These are phyloP conservation scores for Drosophila varians DNA, from an alignment of 1,140 invertebrate species.

Conservation along the genomic window DNA sequence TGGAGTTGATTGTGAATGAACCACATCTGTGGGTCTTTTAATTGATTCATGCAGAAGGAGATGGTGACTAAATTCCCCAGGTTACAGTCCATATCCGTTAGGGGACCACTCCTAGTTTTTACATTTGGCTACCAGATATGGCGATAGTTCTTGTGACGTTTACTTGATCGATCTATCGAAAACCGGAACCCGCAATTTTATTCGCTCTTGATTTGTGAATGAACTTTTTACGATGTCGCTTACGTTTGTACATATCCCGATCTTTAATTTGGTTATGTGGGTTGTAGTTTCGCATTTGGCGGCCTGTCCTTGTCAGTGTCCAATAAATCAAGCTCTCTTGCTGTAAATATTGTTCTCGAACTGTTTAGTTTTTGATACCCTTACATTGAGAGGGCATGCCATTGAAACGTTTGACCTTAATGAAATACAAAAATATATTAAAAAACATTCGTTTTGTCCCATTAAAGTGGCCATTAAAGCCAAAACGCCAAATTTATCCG, in stretches of 20 bases:
- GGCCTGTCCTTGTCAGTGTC: slow-evolving; percentile 59
- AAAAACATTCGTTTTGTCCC: too few relatives aligned
- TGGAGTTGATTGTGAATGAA: slow-evolving; percentile 32
- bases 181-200: slow-evolving; percentile 21
- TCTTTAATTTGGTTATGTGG: too few relatives aligned
- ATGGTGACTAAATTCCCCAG: slow-evolving; percentile 29
- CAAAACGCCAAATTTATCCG: too few relatives aligned
- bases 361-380: slow-evolving; percentile 21
- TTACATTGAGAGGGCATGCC: background rate
- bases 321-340: slow-evolving; percentile 57
- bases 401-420: background rate
- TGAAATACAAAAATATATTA: background rate
- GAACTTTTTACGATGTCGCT: slow-evolving; percentile 18
- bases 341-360: slow-evolving; percentile 45
- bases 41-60: slow-evolving; percentile 29
- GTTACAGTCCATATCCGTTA: slow-evolving; percentile 32
- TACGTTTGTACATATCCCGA: slow-evolving; percentile 9
- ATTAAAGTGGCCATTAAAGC: too few relatives aligned
- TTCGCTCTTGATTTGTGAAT: slow-evolving; percentile 31
- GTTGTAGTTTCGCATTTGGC: slow-evolving; percentile 64
- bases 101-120: slow-evolving; percentile 29
- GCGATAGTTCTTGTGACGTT: slow-evolving; percentile 17
- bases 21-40: too few relatives aligned
- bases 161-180: slow-evolving; percentile 8
- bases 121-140: slow-evolving; percentile 29